phyloP scores from a whole-genome alignment of 2,113 vertebrate genomes.

The Xyliphius kryptos region DNA sequence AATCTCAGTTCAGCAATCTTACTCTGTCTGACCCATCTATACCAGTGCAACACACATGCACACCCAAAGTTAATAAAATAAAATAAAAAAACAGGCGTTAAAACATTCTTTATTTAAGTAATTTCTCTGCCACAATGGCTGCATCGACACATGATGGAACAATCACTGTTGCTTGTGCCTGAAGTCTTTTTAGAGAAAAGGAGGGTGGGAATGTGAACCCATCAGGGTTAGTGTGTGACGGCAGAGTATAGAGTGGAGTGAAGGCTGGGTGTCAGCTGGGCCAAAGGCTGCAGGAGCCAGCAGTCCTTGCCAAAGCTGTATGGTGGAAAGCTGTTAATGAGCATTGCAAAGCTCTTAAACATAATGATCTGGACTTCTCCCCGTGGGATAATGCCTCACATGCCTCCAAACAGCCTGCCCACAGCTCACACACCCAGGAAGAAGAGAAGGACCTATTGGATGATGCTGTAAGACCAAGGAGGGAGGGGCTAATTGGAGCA shows the following conservation, averaged over 20 bases:
- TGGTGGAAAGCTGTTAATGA: conserved; percentile 74
- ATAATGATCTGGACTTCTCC: conserved; percentile 66
- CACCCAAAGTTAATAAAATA: no score
- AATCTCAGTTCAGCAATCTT: no score
- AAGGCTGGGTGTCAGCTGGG: conserved; percentile 49
- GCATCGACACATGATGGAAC: conserved; percentile 6
- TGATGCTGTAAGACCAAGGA: not conserved
- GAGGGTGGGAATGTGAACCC: conserved; percentile 16
- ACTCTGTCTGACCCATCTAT: no score
- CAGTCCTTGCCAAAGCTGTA: conserved; percentile 52
- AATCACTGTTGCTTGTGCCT: conserved; percentile 5
- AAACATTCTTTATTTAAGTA: conserved; percentile 1
- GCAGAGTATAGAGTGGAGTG: conserved; percentile 14
- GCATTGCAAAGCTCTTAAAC: conserved; percentile 72
- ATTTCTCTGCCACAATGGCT: conserved; percentile 11
- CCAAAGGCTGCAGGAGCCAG: conserved; percentile 53
- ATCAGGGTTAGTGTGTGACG: conserved; percentile 32
- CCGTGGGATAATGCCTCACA: conserved; percentile 60
- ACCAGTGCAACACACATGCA: no score
- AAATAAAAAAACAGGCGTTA: no score
- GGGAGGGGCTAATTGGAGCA: not conserved
- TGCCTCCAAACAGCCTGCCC: conserved; percentile 43
- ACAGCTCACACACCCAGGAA: conserved; percentile 32
- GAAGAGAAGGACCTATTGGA: conserved; percentile 29
- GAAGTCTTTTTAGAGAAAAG: conserved; percentile 5